These are phyloP conservation scores for Nicator chloris DNA, from an alignment of 2,113 vertebrate genomes.

Conservation along the genomic window DNA sequence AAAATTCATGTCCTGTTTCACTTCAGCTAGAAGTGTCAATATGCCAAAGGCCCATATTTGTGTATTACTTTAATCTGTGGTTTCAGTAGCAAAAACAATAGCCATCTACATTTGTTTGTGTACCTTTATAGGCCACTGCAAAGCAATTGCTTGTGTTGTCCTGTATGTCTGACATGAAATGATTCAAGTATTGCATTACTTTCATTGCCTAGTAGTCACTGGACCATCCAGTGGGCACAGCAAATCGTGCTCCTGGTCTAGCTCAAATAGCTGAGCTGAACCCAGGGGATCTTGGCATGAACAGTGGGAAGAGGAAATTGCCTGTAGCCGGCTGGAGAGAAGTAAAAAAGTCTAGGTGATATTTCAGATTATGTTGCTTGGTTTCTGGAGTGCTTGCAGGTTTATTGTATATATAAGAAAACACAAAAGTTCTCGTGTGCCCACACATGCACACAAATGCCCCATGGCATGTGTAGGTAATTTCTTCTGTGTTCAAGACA, in stretches of 20 bases:
- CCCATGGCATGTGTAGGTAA: neutral
- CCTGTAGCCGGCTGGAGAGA: neutral
- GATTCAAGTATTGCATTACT: neutral
- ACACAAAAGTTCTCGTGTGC: accelerated
- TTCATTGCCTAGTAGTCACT: neutral
- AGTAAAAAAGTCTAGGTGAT: neutral
- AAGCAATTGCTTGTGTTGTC: neutral
- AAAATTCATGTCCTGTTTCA: neutral
- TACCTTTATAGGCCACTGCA: neutral
- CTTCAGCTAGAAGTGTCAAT: slow-evolving; percentile 23
- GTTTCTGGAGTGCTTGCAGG: neutral
- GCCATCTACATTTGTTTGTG: slow-evolving; percentile 36
- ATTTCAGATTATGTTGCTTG: neutral
- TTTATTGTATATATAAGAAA: neutral
- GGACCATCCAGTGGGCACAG: neutral
- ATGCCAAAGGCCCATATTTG: slow-evolving; percentile 38
- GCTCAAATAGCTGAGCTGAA: neutral
- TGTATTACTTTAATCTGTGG: neutral
- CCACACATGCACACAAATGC: neutral
- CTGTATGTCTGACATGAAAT: neutral
- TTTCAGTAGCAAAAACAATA: slow-evolving; percentile 62
- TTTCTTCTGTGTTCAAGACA: neutral
- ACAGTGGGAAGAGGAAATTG: neutral
- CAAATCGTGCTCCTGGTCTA: neutral
- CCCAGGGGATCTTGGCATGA: neutral